Conservation (phyloP, 1,140 invertebrate genomes). For the Drosophila tani region DNA sequence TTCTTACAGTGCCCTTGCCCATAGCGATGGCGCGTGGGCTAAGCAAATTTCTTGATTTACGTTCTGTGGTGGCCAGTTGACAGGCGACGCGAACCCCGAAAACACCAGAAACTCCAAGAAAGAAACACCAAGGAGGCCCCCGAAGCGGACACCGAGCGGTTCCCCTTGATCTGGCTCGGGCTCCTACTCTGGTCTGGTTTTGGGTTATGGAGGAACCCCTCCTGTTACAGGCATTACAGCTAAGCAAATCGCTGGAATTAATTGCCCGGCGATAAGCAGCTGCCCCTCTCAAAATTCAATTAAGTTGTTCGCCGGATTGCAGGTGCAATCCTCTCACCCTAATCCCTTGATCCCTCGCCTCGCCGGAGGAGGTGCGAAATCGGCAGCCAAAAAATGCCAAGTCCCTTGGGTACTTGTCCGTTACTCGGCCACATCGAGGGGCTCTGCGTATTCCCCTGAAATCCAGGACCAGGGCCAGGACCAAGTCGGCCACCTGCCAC, state of each 20-base stretch:
- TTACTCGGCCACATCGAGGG: conserved; percentile 5
- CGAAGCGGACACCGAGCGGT: conserved; percentile 12
- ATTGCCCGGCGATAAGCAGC: conserved; percentile 58
- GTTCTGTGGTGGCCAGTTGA: conserved; percentile 63
- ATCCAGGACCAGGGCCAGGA: conserved; percentile 1
- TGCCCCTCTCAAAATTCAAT: conserved; percentile 49
- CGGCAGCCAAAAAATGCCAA: conserved; percentile 70
- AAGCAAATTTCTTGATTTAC: conserved; percentile 80
- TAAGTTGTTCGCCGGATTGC: conserved; percentile 45
- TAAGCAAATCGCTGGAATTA: conserved; percentile 71
- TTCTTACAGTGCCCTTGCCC: not conserved
- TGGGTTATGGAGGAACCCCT: not conserved
- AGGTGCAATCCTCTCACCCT: conserved; percentile 30
- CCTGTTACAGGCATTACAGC: conserved; percentile 61
- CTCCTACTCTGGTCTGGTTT: not conserved
- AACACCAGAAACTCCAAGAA: conserved; percentile 28
- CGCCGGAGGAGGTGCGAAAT: conserved; percentile 55
- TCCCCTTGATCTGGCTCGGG: conserved; percentile 45
- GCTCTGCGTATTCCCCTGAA: not conserved
- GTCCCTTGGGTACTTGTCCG: conserved; percentile 11
- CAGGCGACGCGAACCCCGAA: conserved; percentile 40
- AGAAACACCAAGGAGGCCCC: not conserved
- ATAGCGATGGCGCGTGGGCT: conserved; percentile 61
- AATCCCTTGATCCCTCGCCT: conserved; percentile 3
- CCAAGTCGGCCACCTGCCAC: conserved; percentile 17